phyloP scores from a whole-genome alignment of 2,888 invertebrate species.

The Sarcophaga variegata region DNA sequence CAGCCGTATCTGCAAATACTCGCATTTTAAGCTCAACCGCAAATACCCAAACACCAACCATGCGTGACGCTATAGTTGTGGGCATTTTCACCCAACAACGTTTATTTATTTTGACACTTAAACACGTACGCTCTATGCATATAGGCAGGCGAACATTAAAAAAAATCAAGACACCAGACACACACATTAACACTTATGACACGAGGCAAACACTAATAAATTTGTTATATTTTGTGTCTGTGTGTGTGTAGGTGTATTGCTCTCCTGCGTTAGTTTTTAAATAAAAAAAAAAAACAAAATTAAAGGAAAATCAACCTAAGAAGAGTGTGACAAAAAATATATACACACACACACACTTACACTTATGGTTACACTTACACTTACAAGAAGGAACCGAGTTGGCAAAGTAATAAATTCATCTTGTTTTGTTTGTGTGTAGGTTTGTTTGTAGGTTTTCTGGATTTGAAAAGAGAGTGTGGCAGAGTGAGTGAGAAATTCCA shows the following conservation, averaged over 20 bases:
- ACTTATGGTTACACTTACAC: too few relatives aligned
- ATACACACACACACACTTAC: too few relatives aligned
- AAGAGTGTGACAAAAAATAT: not conserved
- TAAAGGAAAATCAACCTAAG: not conserved
- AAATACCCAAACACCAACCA: conserved; percentile 29
- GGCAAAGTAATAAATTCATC: conserved; percentile 17
- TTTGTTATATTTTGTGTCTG: conserved; percentile 3
- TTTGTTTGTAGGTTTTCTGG: not conserved
- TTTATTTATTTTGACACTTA: conserved; percentile 67
- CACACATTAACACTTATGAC: not conserved
- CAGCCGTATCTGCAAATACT: not conserved
- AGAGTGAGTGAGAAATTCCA: not conserved
- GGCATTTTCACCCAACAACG: conserved; percentile 33
- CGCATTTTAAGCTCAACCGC: conserved; percentile 36
- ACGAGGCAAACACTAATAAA: conserved; percentile 12
- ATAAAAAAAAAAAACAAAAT: not conserved
- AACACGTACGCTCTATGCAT: conserved; percentile 33
- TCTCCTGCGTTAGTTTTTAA: not conserved
- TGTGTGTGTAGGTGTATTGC: not conserved
- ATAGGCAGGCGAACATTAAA: conserved; percentile 22
- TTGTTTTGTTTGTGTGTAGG: not conserved
- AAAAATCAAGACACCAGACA: not conserved
- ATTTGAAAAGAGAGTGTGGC: not conserved
- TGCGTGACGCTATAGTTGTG: conserved; percentile 20
- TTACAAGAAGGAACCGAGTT: not conserved